phyloP scores from a whole-genome alignment of 1,140 invertebrate species.

The Aphelinus certus region DNA sequence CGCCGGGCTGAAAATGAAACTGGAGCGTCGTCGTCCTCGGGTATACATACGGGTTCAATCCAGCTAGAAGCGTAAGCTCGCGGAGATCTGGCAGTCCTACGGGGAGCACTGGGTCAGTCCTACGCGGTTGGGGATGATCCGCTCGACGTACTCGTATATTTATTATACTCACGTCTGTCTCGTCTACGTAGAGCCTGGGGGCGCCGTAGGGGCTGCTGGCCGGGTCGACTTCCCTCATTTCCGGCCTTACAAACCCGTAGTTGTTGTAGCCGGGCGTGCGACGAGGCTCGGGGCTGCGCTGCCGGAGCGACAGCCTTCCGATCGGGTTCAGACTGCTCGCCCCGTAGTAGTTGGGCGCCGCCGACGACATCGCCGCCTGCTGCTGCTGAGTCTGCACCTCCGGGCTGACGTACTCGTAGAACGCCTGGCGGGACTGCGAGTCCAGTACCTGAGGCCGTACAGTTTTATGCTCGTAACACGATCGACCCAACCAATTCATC shows the following conservation, averaged over 20 bases:
- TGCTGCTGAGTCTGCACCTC: slow-evolving; percentile 35
- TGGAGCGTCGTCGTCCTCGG: no score
- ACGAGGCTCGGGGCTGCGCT: slow-evolving; percentile 37
- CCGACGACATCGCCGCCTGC: slow-evolving; percentile 31
- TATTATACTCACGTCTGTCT: slow-evolving; percentile 51
- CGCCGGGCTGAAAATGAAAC: no score
- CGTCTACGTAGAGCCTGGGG: slow-evolving; percentile 54
- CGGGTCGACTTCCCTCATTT: slow-evolving; percentile 59
- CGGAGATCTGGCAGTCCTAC: no score
- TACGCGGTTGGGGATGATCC: no score
- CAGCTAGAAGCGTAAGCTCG: no score
- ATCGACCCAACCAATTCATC: no score
- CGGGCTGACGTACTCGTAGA: slow-evolving; percentile 57
- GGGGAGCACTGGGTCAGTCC: no score
- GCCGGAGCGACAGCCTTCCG: neutral
- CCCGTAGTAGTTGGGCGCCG: slow-evolving; percentile 55
- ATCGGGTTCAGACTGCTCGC: slow-evolving; percentile 47
- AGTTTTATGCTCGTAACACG: no score
- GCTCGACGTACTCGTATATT: no score
- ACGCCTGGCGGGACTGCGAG: slow-evolving; percentile 47
- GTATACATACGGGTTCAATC: no score
- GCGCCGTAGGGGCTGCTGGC: slow-evolving; percentile 46
- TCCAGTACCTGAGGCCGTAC: slow-evolving; percentile 20
- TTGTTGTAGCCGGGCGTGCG: slow-evolving; percentile 54
- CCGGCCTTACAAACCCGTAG: slow-evolving; percentile 54